Base-by-base conservation (phyloP, 2,113 vertebrate genomes). In the Phasianus colchicus region DNA sequence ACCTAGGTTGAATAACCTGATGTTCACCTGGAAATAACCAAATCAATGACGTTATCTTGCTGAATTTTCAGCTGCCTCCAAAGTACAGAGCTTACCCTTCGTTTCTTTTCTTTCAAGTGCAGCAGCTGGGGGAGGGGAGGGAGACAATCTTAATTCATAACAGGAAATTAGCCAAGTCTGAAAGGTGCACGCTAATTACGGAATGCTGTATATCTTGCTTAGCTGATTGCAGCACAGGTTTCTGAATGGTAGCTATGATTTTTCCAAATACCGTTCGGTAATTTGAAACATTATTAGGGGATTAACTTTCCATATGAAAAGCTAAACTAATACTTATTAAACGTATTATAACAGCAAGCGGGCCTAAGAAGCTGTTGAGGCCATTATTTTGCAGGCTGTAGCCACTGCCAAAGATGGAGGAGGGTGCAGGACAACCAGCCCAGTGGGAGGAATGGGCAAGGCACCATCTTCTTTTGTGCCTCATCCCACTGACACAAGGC, bases 1-100 rank as follows among this genome's bases (percentile, higher is more conserved):
- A 97, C 97, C 92, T 98, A 97, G 98, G 98, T 97, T 98, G 98
- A 98, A 97, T 99, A 98, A 98, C 98, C 98, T 94, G 96, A 97
- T 97, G 81, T 96, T 98, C 97, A 98, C 98, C 97, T 98, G 98
- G 98, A 98, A 98, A 98, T 98, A 98, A 98, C 96, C 96, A 97
- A 94, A 96, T 97, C 97, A 79, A 66, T 91, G 96, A 93, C 86
- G 60, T 95, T 98, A 98, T 97, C 97, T 98, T 70, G 89, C 97
- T 96, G 92, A 94, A 91, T 95, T 97, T 97, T 97, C 79, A 79
- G 71, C 81, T 84, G 69, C 91, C 89, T 95, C 96, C 94, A 83
- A 96, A 95, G 74, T 75, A 85, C 36, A 78, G 75, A 57, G 60
- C 91, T 94, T 93, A 93, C 88, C 79, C 74, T 71, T 43, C 57